phyloP scores from a whole-genome alignment of 2,888 invertebrate species.

The Sinhomidia bicolor region DNA sequence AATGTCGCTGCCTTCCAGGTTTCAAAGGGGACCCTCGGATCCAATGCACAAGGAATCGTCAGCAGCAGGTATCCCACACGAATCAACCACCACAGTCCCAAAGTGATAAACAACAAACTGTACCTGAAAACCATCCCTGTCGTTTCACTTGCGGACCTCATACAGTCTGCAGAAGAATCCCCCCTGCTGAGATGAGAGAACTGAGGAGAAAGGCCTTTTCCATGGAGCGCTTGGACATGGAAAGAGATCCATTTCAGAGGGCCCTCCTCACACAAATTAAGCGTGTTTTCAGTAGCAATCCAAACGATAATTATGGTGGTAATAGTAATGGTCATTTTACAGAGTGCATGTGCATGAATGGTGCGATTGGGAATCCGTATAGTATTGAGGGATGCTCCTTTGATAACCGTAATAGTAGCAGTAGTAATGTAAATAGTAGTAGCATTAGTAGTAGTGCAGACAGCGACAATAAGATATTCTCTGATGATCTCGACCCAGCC shows the following conservation, averaged over 20 bases:
- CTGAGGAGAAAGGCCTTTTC: slow-evolving; percentile 44
- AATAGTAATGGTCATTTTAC: slow-evolving; percentile 45
- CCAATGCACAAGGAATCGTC: slow-evolving; percentile 59
- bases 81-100: slow-evolving; percentile 21
- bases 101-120: slow-evolving; percentile 57
- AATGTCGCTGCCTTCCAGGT: slow-evolving; percentile 75
- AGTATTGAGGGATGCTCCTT: slow-evolving; percentile 65
- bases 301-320: background rate
- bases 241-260: slow-evolving; percentile 49
- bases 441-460: slow-evolving; percentile 5
- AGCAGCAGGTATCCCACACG: background rate
- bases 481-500: slow-evolving; percentile 60
- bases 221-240: slow-evolving; percentile 29
- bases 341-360: slow-evolving; percentile 64
- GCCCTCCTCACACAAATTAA: slow-evolving; percentile 65
- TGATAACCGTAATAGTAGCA: background rate
- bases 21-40: slow-evolving; percentile 67
- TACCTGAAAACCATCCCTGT: slow-evolving; percentile 69
- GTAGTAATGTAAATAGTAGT: background rate
- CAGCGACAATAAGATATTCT: slow-evolving; percentile 6
- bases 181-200: slow-evolving; percentile 41
- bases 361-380: slow-evolving; percentile 67
- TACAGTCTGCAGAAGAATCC: slow-evolving; percentile 66
- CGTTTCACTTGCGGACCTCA: slow-evolving; percentile 62
- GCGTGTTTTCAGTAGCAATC: background rate